Base-by-base conservation (phyloP, 2,797 vertebrate genomes). In the Champsocephalus esox region DNA sequence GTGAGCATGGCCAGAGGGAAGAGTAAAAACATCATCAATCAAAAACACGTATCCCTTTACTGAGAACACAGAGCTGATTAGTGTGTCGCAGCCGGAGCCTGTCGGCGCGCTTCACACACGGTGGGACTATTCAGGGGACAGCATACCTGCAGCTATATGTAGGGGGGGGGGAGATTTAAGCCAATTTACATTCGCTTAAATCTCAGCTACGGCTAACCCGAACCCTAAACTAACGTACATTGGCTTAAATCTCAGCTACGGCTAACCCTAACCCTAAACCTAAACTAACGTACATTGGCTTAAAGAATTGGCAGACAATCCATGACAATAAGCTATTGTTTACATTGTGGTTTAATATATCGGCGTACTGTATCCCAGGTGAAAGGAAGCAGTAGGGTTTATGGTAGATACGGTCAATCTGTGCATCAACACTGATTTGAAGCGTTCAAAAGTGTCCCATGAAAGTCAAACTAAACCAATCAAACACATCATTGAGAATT, bases 1-100 rank as follows among this genome's bases (percentile, higher is more conserved):
- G 61, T 2, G 50, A 38, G 34, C 10, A 14, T 16, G 61, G 48
- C 66, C 4, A 7, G 1, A 8, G 50, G 17, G 66, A 52, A 2
- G 62, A 67, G 66, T 65, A 16, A 78, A 78, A 84, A 81, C 79
- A 81, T 75, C 67, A 81, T 80, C 70, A 71, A 76, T 85, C 76
- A 82, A 59, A 85, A 70, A 46, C 50, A 12, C 3, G 12, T 51
- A 38, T 82, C 72, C 3, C 12, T 74, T 80, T 80, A 77, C 80
- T 77, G 70, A 44, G 76, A 82, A 82, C 70, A 79, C 80, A 85
- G 24, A 54, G 56, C 46, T 73, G 65, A 73, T 70, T 57, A 76
- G 55, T 52, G n/a, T 16, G 59, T 68, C 38, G 17, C 69, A 66
- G 70, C 62, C 75, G 55, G 66, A 79, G 67, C 14, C 52, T 55